Conservation (phyloP, 2,113 vertebrate genomes). For the Tamias sibiricus region DNA sequence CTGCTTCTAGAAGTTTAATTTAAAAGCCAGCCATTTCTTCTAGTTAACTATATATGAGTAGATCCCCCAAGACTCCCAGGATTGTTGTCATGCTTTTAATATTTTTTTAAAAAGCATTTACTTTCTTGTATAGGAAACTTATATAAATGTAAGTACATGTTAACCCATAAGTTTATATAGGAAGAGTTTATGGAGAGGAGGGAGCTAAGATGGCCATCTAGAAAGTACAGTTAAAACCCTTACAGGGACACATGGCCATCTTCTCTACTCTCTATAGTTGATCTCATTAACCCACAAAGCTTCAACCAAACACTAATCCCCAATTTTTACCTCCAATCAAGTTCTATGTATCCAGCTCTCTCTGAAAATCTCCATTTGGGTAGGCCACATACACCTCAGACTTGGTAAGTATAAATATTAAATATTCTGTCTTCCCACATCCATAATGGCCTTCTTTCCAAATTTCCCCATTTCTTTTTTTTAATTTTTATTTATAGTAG, state of each 20-base stretch:
- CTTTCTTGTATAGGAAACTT: background rate
- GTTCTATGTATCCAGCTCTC: background rate
- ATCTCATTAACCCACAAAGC: background rate
- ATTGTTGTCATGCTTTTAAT: background rate
- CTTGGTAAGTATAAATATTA: background rate
- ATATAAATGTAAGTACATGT: background rate
- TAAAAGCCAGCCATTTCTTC: conserved; percentile 40
- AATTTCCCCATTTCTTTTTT: too few relatives aligned
- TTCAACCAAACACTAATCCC: background rate
- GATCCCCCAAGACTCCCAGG: background rate
- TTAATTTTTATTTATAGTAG: too few relatives aligned
- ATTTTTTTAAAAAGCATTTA: background rate
- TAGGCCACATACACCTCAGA: background rate
- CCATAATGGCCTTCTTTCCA: background rate
- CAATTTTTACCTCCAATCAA: background rate
- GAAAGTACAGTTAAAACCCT: background rate
- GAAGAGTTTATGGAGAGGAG: background rate
- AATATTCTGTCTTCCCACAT: background rate
- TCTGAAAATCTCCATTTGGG: background rate
- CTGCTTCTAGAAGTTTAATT: conserved; percentile 22
- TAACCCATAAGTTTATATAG: background rate
- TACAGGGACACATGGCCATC: background rate
- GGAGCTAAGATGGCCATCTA: background rate
- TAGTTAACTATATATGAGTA: background rate
- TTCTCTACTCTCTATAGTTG: background rate